Conservation (phyloP, 2,113 vertebrate species). For the Octodon degus region DNA sequence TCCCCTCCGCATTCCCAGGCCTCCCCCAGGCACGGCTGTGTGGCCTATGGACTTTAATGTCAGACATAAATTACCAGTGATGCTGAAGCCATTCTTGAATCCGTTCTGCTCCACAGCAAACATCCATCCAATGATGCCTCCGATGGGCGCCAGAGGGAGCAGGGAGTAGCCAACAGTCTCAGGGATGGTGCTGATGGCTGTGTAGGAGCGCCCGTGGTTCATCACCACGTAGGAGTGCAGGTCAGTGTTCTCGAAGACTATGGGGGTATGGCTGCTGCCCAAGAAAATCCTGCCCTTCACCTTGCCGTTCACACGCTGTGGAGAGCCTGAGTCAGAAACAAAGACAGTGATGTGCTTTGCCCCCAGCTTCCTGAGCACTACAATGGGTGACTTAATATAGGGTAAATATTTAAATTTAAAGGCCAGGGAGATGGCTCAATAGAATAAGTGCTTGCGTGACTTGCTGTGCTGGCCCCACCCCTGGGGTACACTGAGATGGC, state of each 20-base stretch:
- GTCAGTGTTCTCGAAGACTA: constrained; percentile 92
- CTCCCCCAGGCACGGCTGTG: not conserved
- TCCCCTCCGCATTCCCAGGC: not conserved
- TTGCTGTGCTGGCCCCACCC: no score
- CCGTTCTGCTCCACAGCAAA: constrained; percentile 96
- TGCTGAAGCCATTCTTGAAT: constrained; percentile 95
- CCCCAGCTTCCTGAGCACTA: not conserved
- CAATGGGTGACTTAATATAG: not conserved
- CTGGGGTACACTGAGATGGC: no score
- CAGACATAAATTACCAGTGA: constrained; percentile 89
- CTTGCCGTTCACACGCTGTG: constrained; percentile 96
- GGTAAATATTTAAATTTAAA: not conserved
- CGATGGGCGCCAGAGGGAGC: constrained; percentile 91
- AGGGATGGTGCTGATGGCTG: constrained; percentile 95
- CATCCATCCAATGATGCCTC: constrained; percentile 96
- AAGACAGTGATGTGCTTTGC: not conserved
- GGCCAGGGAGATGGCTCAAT: no score
- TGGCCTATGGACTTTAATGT: fast-evolving
- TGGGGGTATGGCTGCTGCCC: constrained; percentile 86
- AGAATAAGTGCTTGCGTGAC: no score
- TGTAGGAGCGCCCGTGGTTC: constrained; percentile 96
- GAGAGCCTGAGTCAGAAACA: constrained; percentile 88
- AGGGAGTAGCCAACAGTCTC: constrained; percentile 90
- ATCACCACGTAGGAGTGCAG: constrained; percentile 97
- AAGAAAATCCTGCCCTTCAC: constrained; percentile 92